Evolutionary conservation across 2,797 vertebrate genomes (phyloP).

Genomic region (Intellagama lesueurii): DNA sequence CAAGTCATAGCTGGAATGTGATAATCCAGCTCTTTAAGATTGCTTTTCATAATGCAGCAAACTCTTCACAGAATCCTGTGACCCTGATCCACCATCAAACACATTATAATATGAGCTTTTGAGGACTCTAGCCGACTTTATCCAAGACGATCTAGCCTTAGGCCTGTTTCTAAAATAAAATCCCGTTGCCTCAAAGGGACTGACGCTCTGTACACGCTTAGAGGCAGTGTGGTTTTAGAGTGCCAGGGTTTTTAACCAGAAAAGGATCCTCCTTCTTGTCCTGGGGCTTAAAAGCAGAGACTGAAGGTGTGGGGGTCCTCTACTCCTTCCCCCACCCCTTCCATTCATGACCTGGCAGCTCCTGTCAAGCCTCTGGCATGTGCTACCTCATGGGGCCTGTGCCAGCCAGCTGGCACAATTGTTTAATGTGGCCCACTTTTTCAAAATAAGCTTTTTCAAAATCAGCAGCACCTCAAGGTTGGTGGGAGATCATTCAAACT

Average conservation of each 20-base stretch:
- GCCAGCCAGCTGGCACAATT: conserved; percentile 5
- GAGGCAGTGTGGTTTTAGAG: neutral
- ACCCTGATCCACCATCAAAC: no score
- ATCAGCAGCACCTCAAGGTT: neutral
- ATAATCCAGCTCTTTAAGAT: no score
- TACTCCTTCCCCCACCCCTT: neutral
- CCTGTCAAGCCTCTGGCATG: neutral
- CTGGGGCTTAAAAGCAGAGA: neutral
- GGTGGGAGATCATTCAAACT: neutral
- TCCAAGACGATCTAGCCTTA: neutral
- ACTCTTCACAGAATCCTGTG: no score
- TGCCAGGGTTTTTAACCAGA: neutral
- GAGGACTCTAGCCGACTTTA: neutral
- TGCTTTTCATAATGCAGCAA: no score
- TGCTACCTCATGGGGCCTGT: neutral
- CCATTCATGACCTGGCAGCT: neutral
- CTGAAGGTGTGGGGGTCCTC: neutral
- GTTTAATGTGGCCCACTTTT: conserved; percentile 19
- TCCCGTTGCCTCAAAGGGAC: neutral
- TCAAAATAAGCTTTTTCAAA: conserved; percentile 14
- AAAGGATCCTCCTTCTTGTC: neutral
- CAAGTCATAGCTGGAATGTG: neutral
- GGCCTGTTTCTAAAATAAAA: neutral
- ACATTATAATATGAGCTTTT: neutral
- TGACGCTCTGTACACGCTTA: neutral